Conservation (phyloP, 2,888 invertebrate genomes). For the Morinoia aosen region DNA sequence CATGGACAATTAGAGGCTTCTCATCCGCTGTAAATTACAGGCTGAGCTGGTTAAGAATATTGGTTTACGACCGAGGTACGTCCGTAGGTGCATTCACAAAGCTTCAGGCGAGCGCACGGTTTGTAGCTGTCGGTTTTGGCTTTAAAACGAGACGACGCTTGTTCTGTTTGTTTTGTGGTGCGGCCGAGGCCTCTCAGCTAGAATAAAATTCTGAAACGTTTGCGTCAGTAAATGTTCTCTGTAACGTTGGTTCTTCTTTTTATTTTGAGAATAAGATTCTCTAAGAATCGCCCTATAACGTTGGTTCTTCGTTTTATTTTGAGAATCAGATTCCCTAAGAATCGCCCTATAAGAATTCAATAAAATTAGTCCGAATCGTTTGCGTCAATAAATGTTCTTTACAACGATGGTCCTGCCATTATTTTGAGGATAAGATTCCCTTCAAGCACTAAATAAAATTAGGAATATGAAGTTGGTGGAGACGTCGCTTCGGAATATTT, state of each 20-base stretch:
- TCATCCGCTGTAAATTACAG: constrained; percentile 42
- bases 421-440: too few relatives aligned
- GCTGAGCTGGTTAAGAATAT: constrained; percentile 40
- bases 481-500: neutral
- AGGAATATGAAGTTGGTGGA: neutral
- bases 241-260: too few relatives aligned
- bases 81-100: neutral
- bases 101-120: neutral
- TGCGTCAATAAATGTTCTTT: too few relatives aligned
- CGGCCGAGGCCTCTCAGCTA: neutral
- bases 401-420: too few relatives aligned
- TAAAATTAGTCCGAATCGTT: too few relatives aligned
- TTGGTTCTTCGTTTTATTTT: too few relatives aligned
- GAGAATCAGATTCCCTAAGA: too few relatives aligned
- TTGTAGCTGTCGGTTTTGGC: neutral
- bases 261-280: too few relatives aligned
- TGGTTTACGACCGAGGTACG: constrained; percentile 33
- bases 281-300: too few relatives aligned
- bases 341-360: too few relatives aligned
- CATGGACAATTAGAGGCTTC: constrained; percentile 39
- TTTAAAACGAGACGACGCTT: neutral
- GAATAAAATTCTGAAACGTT: too few relatives aligned
- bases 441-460: neutral
- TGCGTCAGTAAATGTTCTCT: too few relatives aligned
- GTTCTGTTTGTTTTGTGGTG: neutral